phyloP scores from a whole-genome alignment of 2,888 invertebrate genomes.

The Incurvaria masculella region DNA sequence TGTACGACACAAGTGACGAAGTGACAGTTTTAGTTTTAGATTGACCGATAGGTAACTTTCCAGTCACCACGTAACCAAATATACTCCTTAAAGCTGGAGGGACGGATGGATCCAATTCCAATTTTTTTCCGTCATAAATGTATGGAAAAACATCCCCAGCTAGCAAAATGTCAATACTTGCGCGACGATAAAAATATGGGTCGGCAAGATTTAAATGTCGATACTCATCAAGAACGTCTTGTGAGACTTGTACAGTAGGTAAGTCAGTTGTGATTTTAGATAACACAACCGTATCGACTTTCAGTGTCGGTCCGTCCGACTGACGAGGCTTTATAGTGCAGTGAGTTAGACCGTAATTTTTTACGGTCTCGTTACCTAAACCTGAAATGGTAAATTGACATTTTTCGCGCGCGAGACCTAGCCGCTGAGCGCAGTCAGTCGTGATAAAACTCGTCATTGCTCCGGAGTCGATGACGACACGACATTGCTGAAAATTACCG shows the following conservation, averaged over 20 bases:
- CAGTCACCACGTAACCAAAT: constrained; percentile 9
- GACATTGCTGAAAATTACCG: not conserved
- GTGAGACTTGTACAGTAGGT: not conserved
- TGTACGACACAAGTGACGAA: constrained; percentile 5
- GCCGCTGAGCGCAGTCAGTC: constrained; percentile 3
- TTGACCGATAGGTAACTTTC: not conserved
- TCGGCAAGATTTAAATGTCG: constrained; percentile 2
- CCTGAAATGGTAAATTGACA: constrained; percentile 5
- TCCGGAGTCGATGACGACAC: constrained; percentile 7
- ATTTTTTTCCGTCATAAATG: constrained; percentile 1
- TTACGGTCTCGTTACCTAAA: constrained; percentile 2
- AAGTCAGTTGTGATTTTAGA: constrained; percentile 2
- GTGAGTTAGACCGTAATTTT: constrained; percentile 3
- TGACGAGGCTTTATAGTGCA: constrained; percentile 6
- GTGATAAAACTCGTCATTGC: constrained; percentile 8
- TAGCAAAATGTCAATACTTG: not conserved
- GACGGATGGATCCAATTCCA: constrained; percentile 1
- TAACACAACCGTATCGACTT: not conserved
- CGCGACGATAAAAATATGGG: not conserved
- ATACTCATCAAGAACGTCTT: not conserved
- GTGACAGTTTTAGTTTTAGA: not conserved
- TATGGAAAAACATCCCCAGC: not conserved
- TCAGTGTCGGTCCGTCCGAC: not conserved
- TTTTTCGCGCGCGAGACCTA: constrained; percentile 5
- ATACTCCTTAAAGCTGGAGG: constrained; percentile 8